Percentiles rank a stretch among this genome's conserved stretches.
phyloP scores from a whole-genome alignment of 2,888 invertebrate genomes.

The Spilosoma lubricipeda region DNA sequence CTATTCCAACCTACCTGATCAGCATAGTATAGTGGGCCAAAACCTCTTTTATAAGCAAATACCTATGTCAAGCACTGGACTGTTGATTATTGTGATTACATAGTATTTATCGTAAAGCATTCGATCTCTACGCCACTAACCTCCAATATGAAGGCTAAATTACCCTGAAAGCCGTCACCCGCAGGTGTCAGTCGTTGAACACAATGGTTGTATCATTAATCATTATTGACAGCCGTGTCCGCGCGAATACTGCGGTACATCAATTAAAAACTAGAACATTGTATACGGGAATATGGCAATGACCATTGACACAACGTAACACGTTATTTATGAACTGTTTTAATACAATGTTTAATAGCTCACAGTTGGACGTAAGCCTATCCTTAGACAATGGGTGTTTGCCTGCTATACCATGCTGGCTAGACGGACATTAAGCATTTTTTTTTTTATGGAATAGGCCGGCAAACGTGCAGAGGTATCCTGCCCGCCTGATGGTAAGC shows the following conservation, averaged over 20 bases:
- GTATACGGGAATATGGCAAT: not conserved
- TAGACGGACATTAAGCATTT: no score
- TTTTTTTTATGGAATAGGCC: no score
- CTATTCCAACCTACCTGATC: no score
- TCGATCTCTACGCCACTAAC: not conserved
- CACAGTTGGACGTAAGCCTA: no score
- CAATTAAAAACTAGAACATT: not conserved
- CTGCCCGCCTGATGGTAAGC: no score
- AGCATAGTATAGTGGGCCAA: no score
- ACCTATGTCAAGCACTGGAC: no score
- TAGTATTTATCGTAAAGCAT: not conserved
- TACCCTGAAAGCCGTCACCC: slow-evolving; percentile 12
- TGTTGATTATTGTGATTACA: not conserved
- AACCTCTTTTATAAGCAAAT: no score
- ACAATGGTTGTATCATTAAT: slow-evolving; percentile 13
- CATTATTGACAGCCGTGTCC: slow-evolving; percentile 10
- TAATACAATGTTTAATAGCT: no score
- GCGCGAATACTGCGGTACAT: slow-evolving; percentile 1
- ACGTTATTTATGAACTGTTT: not conserved
- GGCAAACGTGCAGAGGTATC: no score
- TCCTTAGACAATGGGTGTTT: no score
- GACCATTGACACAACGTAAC: not conserved
- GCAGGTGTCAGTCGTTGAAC: slow-evolving; percentile 10
- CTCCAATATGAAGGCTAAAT: slow-evolving; percentile 8
- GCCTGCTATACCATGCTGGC: no score